Conservation (phyloP, 2,888 invertebrate genomes). For the Cyaniris semiargus region DNA sequence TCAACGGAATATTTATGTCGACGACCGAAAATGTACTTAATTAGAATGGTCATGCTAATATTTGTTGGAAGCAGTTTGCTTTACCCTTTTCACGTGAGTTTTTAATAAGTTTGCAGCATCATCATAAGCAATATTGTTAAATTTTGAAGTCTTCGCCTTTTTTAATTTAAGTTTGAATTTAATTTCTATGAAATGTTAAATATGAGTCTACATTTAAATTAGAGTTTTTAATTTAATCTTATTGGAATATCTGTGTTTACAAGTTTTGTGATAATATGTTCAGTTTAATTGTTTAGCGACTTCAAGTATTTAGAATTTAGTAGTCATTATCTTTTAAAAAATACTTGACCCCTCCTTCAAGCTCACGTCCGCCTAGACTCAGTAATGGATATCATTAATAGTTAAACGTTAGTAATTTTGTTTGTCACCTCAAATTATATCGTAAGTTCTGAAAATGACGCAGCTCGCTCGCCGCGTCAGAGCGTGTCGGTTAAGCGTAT, state of each 20-base stretch:
- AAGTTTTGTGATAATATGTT: background rate
- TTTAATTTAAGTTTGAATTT: background rate
- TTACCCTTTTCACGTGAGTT: constrained; percentile 2
- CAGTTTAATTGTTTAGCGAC: background rate
- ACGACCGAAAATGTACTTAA: constrained; percentile 29
- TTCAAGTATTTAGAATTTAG: background rate
- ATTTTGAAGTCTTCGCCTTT: too few species aligned
- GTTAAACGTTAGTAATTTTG: constrained; percentile 37
- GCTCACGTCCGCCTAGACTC: constrained; percentile 5
- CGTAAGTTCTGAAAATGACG: constrained; percentile 33
- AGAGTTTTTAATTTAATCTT: background rate
- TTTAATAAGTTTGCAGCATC: constrained; percentile 1
- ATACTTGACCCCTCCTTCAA: background rate
- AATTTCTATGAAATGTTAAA: background rate
- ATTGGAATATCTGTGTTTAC: background rate
- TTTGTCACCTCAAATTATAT: constrained; percentile 41
- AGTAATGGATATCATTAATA: constrained; percentile 36
- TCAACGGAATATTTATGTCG: constrained; percentile 36
- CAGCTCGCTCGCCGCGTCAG: constrained; percentile 34
- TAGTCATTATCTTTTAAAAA: background rate
- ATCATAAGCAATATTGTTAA: background rate
- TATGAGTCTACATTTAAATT: background rate
- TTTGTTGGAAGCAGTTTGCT: constrained; percentile 12
- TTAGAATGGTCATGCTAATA: constrained; percentile 30
- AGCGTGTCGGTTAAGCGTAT: constrained; percentile 70